A percentile compares a stretch with the other conserved stretches of the same genome.
Conservation (phyloP, 2,113 vertebrate genomes). For the Grammomys dolichurus region DNA sequence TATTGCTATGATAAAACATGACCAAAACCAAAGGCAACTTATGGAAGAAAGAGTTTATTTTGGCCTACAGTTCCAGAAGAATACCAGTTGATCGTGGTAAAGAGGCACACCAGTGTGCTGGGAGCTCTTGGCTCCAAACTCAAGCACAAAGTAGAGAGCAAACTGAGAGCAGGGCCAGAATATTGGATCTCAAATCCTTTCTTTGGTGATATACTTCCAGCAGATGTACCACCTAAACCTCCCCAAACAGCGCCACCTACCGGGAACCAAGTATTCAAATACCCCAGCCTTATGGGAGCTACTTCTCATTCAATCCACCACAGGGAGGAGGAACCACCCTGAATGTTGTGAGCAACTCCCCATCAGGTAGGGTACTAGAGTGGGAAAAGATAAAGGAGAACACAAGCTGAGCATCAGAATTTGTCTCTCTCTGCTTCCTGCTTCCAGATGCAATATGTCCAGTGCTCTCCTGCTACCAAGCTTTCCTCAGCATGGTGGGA, state of each 20-base stretch:
- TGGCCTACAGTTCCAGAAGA: neutral
- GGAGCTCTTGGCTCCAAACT: neutral
- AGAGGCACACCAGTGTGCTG: neutral
- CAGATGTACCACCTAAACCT: neutral
- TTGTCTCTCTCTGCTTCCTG: neutral
- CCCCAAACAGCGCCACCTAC: neutral
- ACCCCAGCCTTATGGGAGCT: neutral
- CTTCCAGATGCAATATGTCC: neutral
- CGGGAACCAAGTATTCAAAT: neutral
- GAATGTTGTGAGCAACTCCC: neutral
- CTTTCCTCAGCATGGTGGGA: neutral
- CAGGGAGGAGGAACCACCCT: neutral
- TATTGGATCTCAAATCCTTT: neutral
- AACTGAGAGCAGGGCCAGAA: neutral
- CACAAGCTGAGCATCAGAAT: no score
- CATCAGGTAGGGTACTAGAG: neutral
- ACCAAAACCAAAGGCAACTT: neutral
- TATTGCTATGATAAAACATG: neutral
- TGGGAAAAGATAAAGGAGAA: neutral
- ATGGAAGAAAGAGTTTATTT: neutral
- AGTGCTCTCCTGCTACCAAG: neutral
- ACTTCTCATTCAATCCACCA: neutral
- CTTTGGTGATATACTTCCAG: neutral
- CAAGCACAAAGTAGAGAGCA: neutral
- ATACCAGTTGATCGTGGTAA: no score